Conservation (phyloP, 2,888 invertebrate species). For the Carpatolechia fugitivella region DNA sequence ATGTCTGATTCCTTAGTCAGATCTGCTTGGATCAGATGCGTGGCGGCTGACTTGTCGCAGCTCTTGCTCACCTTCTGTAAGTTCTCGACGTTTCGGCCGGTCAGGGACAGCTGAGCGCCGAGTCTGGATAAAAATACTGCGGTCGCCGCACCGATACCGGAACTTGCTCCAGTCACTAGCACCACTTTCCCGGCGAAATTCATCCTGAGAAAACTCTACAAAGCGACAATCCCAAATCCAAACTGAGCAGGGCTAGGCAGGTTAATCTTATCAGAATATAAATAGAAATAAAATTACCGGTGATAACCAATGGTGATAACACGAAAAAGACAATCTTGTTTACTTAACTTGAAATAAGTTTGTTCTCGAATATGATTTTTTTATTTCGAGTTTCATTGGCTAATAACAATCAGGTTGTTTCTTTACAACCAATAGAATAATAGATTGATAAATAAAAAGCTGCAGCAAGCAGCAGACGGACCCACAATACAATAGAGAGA, state of each 20-base stretch:
- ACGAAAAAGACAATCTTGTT: too few relatives aligned
- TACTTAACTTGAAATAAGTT: neutral
- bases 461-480: too few relatives aligned
- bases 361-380: too few relatives aligned
- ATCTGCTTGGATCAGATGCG: constrained; percentile 83
- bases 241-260: neutral
- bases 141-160: constrained; percentile 91
- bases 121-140: constrained; percentile 86
- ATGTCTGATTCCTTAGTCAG: constrained; percentile 86
- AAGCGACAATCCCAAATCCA: neutral
- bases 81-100: constrained; percentile 84
- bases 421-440: too few relatives aligned
- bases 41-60: constrained; percentile 60
- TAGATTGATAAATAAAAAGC: too few relatives aligned
- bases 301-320: too few relatives aligned
- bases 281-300: constrained; percentile 14
- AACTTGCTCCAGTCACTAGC: constrained; percentile 89
- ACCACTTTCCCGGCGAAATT: constrained; percentile 86
- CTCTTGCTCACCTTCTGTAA: constrained; percentile 69
- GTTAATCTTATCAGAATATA: constrained; percentile 32
- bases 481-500: too few relatives aligned
- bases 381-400: too few relatives aligned
- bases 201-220: constrained; percentile 47
- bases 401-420: too few relatives aligned
- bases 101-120: constrained; percentile 86